Percentiles rank a stretch among this genome's conserved stretches.
Evolutionary conservation across 2,797 vertebrate genomes (phyloP).

Genomic region (Coluber constrictor): DNA sequence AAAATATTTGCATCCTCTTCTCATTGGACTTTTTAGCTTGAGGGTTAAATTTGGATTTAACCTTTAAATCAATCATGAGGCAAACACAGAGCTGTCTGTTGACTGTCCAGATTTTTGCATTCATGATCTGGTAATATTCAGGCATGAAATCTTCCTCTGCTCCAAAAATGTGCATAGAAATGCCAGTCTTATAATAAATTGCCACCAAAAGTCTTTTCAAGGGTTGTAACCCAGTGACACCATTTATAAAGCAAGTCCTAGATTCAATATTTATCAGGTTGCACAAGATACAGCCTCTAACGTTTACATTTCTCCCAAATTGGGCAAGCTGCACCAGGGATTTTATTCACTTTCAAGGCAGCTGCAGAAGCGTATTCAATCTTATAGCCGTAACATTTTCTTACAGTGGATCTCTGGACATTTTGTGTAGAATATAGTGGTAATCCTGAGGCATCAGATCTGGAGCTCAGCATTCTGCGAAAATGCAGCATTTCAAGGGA

Average conservation of each 20-base stretch:
- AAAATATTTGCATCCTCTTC: neutral
- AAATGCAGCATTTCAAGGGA: neutral
- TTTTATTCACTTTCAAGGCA: neutral
- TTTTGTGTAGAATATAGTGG: neutral
- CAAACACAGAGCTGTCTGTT: neutral
- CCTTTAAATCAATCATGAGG: neutral
- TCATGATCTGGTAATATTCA: neutral
- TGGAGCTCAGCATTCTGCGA: neutral
- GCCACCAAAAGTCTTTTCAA: neutral
- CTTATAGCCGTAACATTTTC: neutral
- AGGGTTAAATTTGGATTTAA: neutral
- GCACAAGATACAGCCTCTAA: neutral
- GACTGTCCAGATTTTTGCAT: neutral
- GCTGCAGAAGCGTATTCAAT: neutral
- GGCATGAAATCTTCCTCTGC: neutral
- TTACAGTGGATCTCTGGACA: neutral
- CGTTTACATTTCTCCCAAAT: neutral
- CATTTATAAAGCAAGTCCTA: neutral
- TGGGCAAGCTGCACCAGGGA: neutral
- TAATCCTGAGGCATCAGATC: neutral
- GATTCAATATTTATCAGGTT: neutral
- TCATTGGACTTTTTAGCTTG: neutral
- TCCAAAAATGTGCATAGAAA: neutral
- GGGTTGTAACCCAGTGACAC: neutral
- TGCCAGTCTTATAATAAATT: neutral